Conservation (phyloP, 2,797 vertebrate genomes). For the Pteronotus mesoamericanus region DNA sequence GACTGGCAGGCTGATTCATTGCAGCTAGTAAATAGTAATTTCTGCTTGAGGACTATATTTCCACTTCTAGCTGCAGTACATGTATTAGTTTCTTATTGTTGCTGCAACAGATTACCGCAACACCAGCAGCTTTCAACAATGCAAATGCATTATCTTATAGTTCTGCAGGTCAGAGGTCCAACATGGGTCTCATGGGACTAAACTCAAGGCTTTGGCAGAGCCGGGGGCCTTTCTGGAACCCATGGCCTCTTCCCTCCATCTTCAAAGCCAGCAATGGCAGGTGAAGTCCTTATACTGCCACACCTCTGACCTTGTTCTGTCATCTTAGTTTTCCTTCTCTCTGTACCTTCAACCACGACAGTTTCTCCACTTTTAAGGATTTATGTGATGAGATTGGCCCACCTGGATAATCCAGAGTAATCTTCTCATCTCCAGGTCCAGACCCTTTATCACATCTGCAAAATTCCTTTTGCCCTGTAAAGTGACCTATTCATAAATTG, state of each 20-base stretch:
- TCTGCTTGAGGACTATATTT: neutral
- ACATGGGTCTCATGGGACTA: neutral
- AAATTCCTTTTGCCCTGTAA: neutral
- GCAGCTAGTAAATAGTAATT: neutral
- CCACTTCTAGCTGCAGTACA: neutral
- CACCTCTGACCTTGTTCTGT: neutral
- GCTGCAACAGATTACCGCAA: neutral
- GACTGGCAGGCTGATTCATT: neutral
- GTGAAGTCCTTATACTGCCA: fast-evolving
- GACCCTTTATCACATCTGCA: neutral
- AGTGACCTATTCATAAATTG: neutral
- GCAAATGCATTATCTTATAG: neutral
- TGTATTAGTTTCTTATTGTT: neutral
- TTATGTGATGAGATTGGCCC: neutral
- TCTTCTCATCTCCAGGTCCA: neutral
- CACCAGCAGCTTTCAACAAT: neutral
- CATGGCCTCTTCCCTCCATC: fast-evolving
- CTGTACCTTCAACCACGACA: neutral
- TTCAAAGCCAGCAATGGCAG: neutral
- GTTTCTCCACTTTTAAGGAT: neutral
- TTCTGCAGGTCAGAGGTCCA: neutral
- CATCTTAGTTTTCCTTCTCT: neutral
- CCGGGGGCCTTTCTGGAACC: neutral
- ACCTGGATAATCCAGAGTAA: neutral
- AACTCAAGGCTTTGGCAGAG: neutral